Conservation (phyloP, 2,113 vertebrate species). For the Lepus europaeus region DNA sequence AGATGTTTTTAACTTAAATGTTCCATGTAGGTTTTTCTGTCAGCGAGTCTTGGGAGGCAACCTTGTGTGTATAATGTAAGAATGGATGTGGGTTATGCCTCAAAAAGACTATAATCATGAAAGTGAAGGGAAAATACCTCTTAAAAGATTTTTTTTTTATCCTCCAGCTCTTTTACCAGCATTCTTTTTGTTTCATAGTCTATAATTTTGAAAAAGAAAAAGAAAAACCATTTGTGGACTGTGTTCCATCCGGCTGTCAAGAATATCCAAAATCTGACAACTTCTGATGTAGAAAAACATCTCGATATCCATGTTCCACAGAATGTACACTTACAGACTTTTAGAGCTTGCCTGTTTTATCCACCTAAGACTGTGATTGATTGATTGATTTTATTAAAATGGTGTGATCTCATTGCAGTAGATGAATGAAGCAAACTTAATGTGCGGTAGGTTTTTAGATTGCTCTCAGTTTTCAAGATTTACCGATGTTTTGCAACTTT, state of each 20-base stretch:
- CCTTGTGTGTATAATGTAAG: not conserved
- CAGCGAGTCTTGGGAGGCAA: not conserved
- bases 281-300: not conserved
- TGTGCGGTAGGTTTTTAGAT: not conserved
- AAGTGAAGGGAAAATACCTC: conserved; percentile 7
- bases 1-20: not conserved
- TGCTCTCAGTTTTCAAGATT: not conserved
- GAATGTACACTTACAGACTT: not conserved
- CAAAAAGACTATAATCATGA: conserved; percentile 22
- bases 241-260: not conserved
- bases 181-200: conserved; percentile 46
- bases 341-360: not conserved
- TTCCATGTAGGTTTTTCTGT: not conserved
- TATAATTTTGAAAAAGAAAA: not conserved
- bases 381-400: not conserved
- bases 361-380: not conserved
- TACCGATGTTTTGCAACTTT: not conserved
- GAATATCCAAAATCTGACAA: not conserved
- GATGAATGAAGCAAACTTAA: not conserved
- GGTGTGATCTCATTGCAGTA: not conserved
- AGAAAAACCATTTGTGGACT: not conserved
- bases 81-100: not conserved
- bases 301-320: not conserved
- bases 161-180: not conserved
- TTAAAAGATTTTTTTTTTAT: not conserved